Evolutionary conservation across 2,113 vertebrate species (phyloP), one percentile per base, ranked within the genome.

Genomic region (Phyllostomus discolor): DNA sequence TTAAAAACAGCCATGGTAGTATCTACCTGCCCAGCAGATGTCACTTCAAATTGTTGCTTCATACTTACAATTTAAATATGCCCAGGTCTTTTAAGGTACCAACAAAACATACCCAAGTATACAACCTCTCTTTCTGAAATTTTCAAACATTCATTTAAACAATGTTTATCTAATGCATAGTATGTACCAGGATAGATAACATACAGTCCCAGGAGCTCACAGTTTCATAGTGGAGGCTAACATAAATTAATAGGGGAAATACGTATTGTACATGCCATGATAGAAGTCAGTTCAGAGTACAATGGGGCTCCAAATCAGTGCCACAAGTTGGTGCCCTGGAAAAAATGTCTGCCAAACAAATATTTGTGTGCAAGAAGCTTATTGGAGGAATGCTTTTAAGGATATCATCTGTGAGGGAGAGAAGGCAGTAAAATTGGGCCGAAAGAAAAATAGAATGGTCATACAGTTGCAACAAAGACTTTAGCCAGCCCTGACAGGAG

Each of bases 181-280:
- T 38, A 67, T 59, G 20, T 72, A 81, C 4, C 31, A 10, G 16
- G 54, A 83, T 50, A 92, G 92, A 59, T 38, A 95, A 81, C 48
- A 81, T 59, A 94, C 1, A 72, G 46, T 80, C 19, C 73, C 95
- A 82, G 48, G 59, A 91, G 54, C 82, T 70, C 57, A 81, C 26
- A 93, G 54, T 67, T 96, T 72, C n/a, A 90, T 78, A 84, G n/a
- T 72, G 80, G 64, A 87, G 70, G 57, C 15, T 89, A n/a, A 82
- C 12, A 46, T 26, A 76, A 48, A 83, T 70, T 76, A 95, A 79
- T 87, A 75, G 90, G n/a, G 48, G 14, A 22, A 81, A 91, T 57
- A 70, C 41, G 72, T 92, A 43, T 88, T 75, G 1, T 78, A 84
- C 28, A 31, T 93, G 4, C 41, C n/a, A 69, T 35, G 20, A 33